These are phyloP conservation scores for Bombylius major DNA, from an alignment of 2,888 invertebrate species.

Conservation along the genomic window DNA sequence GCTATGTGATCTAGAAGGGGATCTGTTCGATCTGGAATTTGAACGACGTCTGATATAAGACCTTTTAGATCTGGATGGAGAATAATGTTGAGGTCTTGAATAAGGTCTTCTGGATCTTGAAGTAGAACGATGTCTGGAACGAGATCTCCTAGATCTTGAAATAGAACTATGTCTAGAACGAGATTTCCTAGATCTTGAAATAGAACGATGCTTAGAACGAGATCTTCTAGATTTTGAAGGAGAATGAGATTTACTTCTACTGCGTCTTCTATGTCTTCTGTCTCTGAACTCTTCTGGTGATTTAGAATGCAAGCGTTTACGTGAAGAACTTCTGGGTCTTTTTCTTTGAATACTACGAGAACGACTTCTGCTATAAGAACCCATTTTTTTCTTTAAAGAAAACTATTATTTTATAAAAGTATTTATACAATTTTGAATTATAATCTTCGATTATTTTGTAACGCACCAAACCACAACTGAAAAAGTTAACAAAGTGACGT, in stretches of 20 bases:
- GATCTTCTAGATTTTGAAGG: not conserved
- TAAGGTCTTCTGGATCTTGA: not conserved
- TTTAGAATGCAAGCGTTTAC: not conserved
- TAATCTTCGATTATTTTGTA: no score
- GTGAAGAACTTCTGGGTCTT: not conserved
- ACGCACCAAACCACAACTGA: no score
- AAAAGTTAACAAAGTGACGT: no score
- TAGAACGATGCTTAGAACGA: not conserved
- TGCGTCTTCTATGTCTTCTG: not conserved
- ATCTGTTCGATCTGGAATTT: no score
- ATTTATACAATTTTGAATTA: no score
- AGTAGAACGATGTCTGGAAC: not conserved
- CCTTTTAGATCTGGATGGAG: not conserved
- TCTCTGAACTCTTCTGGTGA: not conserved
- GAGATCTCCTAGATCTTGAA: not conserved
- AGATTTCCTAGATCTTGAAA: not conserved
- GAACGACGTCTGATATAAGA: no score
- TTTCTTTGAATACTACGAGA: not conserved
- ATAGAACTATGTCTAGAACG: not conserved
- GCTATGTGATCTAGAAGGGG: not conserved
- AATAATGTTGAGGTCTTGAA: not conserved
- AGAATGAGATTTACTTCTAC: not conserved
- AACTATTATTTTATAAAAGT: no score
- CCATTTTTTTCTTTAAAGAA: not conserved
- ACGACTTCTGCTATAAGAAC: conserved; percentile 4